A percentile compares a stretch with the other conserved stretches of the same genome.
phyloP scores from a whole-genome alignment of 2,113 vertebrate genomes.

The Rhea americana region DNA sequence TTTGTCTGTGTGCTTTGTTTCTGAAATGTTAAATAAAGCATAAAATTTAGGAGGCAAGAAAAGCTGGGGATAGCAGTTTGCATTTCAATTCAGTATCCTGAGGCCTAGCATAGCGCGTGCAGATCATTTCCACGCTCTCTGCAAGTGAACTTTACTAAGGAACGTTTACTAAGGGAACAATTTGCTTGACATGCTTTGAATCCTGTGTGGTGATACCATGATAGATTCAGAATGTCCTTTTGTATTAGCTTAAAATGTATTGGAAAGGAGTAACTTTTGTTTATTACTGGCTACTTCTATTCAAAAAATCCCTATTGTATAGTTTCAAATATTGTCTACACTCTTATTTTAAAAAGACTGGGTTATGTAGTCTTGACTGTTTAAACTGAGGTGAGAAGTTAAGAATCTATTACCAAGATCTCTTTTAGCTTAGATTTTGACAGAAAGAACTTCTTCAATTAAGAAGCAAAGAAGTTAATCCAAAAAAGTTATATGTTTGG shows the following conservation, averaged over 20 bases:
- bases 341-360: neutral
- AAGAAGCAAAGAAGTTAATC: neutral
- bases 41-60: neutral
- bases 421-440: neutral
- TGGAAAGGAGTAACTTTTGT: neutral
- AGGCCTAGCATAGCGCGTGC: neutral
- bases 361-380: neutral
- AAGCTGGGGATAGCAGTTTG: neutral
- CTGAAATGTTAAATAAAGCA: neutral
- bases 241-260: neutral
- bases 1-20: neutral
- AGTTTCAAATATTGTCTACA: neutral
- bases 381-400: neutral
- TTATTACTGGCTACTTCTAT: neutral
- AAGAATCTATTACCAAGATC: neutral
- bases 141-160: neutral
- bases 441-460: neutral
- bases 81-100: neutral
- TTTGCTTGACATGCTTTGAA: neutral
- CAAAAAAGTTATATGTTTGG: neutral
- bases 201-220: rapidly evolving
- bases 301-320: neutral
- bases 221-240: neutral
- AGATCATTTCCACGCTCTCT: neutral
- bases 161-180: neutral